Evolutionary conservation across 1,140 invertebrate genomes (phyloP).

Genomic region (Tenebrio molitor): DNA sequence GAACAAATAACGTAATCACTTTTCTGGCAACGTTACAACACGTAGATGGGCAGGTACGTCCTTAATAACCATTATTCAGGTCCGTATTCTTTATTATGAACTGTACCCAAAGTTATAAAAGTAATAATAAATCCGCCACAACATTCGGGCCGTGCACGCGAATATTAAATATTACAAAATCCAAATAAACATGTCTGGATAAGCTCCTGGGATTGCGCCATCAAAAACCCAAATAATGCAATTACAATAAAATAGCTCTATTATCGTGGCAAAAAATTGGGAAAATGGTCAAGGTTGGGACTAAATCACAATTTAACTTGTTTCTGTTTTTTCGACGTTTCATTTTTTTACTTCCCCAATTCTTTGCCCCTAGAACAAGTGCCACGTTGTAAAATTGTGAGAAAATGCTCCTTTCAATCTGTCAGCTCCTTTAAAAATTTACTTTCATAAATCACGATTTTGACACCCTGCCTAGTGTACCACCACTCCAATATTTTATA

Average conservation of each 20-base stretch:
- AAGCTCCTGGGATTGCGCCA: background rate
- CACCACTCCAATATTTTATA: conserved; percentile 4
- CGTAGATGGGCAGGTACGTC: background rate
- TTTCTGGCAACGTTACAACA: background rate
- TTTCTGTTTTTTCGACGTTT: too few species aligned
- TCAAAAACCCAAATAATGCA: background rate
- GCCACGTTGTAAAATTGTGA: too few species aligned
- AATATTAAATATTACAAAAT: conserved; percentile 18
- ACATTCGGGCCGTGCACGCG: conserved; percentile 4
- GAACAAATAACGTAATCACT: too few species aligned
- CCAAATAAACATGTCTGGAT: background rate
- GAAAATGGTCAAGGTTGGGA: too few species aligned
- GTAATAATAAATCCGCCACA: conserved; percentile 8
- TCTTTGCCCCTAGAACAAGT: too few species aligned
- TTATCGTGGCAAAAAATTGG: too few species aligned
- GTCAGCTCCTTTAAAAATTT: background rate
- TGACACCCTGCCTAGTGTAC: background rate
- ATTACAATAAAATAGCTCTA: background rate
- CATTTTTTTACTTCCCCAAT: too few species aligned
- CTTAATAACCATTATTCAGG: background rate
- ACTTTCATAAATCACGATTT: conserved; percentile 14
- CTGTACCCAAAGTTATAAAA: conserved; percentile 14
- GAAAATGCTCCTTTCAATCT: background rate
- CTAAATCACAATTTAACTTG: background rate
- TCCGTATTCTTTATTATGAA: background rate